Conservation (phyloP, 2,888 invertebrate species). For the Phoronis australis region DNA sequence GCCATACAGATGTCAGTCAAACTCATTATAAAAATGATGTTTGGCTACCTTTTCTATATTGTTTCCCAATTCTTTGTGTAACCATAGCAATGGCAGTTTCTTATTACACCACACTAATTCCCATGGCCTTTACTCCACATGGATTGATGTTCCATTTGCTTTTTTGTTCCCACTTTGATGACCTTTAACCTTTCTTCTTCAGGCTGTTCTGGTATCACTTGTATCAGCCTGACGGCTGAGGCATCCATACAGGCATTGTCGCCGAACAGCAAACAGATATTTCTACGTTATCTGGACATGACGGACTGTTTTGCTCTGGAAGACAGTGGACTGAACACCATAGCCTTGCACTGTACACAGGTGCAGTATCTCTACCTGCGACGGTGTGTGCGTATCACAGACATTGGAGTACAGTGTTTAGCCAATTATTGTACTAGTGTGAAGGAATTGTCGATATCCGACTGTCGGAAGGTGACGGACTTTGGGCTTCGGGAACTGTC, state of each 20-base stretch:
- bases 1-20: too few species aligned
- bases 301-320: slow-evolving; percentile 82
- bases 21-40: too few species aligned
- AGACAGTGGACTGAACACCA: slow-evolving; percentile 75
- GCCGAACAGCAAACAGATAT: slow-evolving; percentile 56
- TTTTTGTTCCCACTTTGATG: too few species aligned
- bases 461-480: slow-evolving; percentile 80
- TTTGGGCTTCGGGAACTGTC: slow-evolving; percentile 86
- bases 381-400: slow-evolving; percentile 82
- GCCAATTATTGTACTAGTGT: slow-evolving; percentile 81
- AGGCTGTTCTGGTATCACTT: slow-evolving; percentile 73
- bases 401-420: slow-evolving; percentile 84
- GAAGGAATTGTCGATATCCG: slow-evolving; percentile 77
- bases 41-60: too few species aligned
- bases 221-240: slow-evolving; percentile 58
- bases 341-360: slow-evolving; percentile 82
- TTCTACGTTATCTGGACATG: slow-evolving; percentile 81
- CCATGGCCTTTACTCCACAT: too few species aligned
- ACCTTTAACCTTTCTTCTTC: too few species aligned
- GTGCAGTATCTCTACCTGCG: slow-evolving; percentile 80
- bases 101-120: too few species aligned
- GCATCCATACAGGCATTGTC: slow-evolving; percentile 42
- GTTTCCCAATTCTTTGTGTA: too few species aligned
- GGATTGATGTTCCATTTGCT: too few species aligned
- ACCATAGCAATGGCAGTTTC: too few species aligned